Conservation (phyloP, 2,888 invertebrate species). For the Xanthia icteritia region DNA sequence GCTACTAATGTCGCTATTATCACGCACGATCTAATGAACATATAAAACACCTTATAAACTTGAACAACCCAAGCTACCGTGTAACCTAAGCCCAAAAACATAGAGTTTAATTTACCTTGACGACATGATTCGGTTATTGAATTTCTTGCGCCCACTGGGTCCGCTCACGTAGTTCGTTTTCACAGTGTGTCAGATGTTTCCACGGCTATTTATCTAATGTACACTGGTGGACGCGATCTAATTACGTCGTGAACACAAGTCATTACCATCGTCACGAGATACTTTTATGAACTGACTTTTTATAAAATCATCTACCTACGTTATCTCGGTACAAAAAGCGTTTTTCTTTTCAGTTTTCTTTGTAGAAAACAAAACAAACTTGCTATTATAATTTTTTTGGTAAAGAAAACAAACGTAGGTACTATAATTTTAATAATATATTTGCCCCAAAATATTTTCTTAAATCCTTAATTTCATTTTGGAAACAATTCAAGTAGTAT, state of each 20-base stretch:
- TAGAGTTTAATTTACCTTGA: slow-evolving; percentile 40
- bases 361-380: background rate
- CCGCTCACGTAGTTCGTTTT: slow-evolving; percentile 56
- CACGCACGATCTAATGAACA: slow-evolving; percentile 62
- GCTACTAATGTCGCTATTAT: slow-evolving; percentile 70
- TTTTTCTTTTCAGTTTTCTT: background rate
- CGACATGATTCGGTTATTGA: slow-evolving; percentile 37
- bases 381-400: background rate
- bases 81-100: background rate
- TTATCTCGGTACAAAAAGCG: background rate
- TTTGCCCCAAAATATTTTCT: background rate
- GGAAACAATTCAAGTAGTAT: background rate
- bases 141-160: slow-evolving; percentile 39
- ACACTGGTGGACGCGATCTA: slow-evolving; percentile 25
- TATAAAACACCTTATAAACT: slow-evolving; percentile 54
- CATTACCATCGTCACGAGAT: slow-evolving; percentile 27
- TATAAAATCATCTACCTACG: background rate
- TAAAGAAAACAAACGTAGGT: background rate
- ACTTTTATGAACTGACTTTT: background rate
- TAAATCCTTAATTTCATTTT: background rate
- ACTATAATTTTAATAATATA: background rate
- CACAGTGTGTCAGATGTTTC: slow-evolving; percentile 53
- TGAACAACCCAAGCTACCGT: background rate
- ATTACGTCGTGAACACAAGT: slow-evolving; percentile 45
- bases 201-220: slow-evolving; percentile 42